A percentile compares a stretch with the other conserved stretches of the same genome.
These are phyloP conservation scores for Tribolium freemani DNA, from an alignment of 2,888 invertebrate genomes.

Conservation along the genomic window DNA sequence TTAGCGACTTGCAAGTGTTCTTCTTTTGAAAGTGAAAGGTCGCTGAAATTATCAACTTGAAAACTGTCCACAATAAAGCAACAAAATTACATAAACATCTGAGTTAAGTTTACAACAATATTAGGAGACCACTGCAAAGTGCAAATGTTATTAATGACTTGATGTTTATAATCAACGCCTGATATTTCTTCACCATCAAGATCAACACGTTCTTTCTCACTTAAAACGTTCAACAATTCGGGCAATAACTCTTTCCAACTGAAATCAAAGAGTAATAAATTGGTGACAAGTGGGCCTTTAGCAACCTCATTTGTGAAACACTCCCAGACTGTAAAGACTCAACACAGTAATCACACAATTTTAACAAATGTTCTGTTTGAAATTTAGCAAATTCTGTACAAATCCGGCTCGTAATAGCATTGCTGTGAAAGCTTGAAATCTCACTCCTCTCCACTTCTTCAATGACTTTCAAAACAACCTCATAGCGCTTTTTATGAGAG, in stretches of 20 bases:
- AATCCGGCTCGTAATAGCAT: conserved; percentile 70
- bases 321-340: conserved; percentile 71
- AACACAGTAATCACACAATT: conserved; percentile 72
- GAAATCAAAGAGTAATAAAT: conserved; percentile 29
- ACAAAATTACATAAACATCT: conserved; percentile 76
- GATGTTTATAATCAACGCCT: conserved; percentile 74
- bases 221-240: conserved; percentile 72
- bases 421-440: conserved; percentile 62
- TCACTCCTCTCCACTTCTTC: conserved; percentile 58
- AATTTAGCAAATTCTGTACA: conserved; percentile 70
- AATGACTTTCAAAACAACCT: conserved; percentile 55
- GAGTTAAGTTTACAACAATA: conserved; percentile 74
- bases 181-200: conserved; percentile 74
- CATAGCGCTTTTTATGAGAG: conserved; percentile 59
- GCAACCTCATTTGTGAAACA: conserved; percentile 68
- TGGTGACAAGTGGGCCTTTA: conserved; percentile 1
- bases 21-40: conserved; percentile 72
- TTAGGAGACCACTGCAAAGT: conserved; percentile 73
- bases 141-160: conserved; percentile 74
- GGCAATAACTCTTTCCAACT: conserved; percentile 81
- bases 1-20: conserved; percentile 75
- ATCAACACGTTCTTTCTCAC: conserved; percentile 70
- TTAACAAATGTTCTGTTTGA: conserved; percentile 69
- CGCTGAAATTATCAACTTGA: conserved; percentile 65
- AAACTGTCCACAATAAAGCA: background rate